Conservation (phyloP, 2,797 vertebrate genomes). For the Melanotaenia trifasciata region DNA sequence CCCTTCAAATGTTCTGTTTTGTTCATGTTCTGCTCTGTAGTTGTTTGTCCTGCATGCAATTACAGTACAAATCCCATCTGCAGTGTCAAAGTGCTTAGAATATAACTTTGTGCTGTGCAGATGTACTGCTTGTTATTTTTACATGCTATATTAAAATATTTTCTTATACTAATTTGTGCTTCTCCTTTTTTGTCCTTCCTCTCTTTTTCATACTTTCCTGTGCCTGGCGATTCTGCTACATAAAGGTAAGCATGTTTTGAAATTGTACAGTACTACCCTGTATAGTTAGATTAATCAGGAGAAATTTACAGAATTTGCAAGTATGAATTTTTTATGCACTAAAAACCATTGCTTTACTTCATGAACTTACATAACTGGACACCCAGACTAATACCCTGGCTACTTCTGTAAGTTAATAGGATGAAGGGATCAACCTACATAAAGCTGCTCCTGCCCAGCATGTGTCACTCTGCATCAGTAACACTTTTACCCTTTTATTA, state of each 20-base stretch:
- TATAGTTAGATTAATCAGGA: conserved; percentile 17
- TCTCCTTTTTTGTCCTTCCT: conserved; percentile 15
- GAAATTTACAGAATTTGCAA: conserved; percentile 1
- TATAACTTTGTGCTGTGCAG: neutral
- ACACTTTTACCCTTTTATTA: conserved; percentile 54
- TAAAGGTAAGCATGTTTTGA: conserved; percentile 66
- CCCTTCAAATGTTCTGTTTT: conserved; percentile 15
- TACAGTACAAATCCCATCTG: neutral
- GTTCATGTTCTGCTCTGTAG: conserved; percentile 7
- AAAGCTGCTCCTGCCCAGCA: conserved; percentile 41
- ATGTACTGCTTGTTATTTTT: conserved; percentile 14
- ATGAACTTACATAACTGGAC: conserved; percentile 40
- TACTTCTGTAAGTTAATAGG: conserved; percentile 46
- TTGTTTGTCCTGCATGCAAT: neutral
- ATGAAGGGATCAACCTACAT: conserved; percentile 28
- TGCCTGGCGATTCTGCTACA: conserved; percentile 24
- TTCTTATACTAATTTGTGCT: conserved; percentile 39
- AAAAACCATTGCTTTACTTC: conserved; percentile 35
- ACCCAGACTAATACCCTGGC: conserved; percentile 49
- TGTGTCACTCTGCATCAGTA: conserved; percentile 53
- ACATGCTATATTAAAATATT: neutral
- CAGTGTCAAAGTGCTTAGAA: neutral
- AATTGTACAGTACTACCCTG: conserved; percentile 3
- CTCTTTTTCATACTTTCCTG: neutral
- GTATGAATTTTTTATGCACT: conserved; percentile 38